A percentile compares a stretch with the other conserved stretches of the same genome.
These are phyloP conservation scores for Actinemys pallida DNA, from an alignment of 2,113 vertebrate species.

Conservation along the genomic window DNA sequence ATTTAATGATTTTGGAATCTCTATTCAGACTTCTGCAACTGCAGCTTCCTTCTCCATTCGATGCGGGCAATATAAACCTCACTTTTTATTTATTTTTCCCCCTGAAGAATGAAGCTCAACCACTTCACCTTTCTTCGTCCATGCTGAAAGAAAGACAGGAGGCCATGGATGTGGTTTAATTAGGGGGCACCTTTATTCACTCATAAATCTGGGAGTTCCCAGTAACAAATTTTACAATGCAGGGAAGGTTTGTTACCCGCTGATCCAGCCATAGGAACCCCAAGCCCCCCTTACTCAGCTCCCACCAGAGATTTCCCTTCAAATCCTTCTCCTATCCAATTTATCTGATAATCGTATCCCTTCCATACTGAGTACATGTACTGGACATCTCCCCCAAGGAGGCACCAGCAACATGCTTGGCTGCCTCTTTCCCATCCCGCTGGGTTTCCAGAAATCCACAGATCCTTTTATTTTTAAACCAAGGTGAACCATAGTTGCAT, in stretches of 20 bases:
- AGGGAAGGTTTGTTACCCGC: background rate
- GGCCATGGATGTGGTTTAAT: background rate
- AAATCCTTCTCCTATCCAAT: background rate
- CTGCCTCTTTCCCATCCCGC: background rate
- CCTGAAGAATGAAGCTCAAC: background rate
- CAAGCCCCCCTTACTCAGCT: background rate
- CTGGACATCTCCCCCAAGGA: background rate
- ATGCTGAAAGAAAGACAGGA: background rate
- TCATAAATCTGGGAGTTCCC: background rate
- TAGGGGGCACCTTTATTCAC: background rate
- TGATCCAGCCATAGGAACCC: background rate
- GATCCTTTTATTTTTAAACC: background rate
- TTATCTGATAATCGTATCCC: background rate
- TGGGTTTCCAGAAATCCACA: background rate
- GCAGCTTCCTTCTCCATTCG: background rate
- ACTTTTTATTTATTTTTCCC: background rate
- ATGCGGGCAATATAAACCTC: background rate
- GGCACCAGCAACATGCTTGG: background rate
- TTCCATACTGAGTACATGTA: background rate
- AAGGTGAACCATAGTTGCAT: background rate
- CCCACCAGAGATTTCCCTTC: background rate
- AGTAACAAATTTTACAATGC: background rate
- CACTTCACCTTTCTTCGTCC: background rate
- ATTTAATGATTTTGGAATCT: background rate
- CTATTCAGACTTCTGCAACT: constrained; percentile 14